Conservation (phyloP, 35 echinoderm and acorn worm species). For the Amphiura filiformis region DNA sequence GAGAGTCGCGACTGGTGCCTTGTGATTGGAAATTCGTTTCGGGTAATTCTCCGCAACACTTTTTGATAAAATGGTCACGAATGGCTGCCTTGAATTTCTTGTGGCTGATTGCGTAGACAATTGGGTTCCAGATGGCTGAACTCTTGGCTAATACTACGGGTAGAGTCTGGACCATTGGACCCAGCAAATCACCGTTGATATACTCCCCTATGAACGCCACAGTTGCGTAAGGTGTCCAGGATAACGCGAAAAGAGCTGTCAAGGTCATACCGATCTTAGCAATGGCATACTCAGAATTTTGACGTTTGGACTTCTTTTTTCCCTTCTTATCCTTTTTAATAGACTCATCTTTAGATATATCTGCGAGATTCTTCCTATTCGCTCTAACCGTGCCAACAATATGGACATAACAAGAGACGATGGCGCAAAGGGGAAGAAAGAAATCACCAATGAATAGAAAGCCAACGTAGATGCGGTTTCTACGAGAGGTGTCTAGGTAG, state of each 20-base stretch:
- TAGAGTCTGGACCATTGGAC: slow-evolving; percentile 42
- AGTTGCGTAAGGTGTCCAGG: slow-evolving; percentile 79
- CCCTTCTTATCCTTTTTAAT: slow-evolving; percentile 1
- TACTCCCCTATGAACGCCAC: slow-evolving; percentile 64
- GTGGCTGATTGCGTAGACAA: slow-evolving; percentile 89
- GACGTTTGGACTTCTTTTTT: no score
- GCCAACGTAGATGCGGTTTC: slow-evolving; percentile 45
- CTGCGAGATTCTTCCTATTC: slow-evolving; percentile 59
- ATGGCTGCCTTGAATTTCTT: slow-evolving; percentile 64
- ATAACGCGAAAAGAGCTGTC: slow-evolving; percentile 46
- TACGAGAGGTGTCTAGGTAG: slow-evolving; percentile 48
- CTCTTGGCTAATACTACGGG: slow-evolving; percentile 82
- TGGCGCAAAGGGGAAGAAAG: slow-evolving; percentile 42
- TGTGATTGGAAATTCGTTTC: neutral
- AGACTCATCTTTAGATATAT: neutral
- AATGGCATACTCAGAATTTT: slow-evolving; percentile 74
- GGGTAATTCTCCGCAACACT: slow-evolving; percentile 16
- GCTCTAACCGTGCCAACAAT: slow-evolving; percentile 54
- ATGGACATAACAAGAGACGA: slow-evolving; percentile 66
- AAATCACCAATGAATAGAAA: slow-evolving; percentile 69
- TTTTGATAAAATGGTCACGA: slow-evolving; percentile 24
- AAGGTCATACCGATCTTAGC: slow-evolving; percentile 77
- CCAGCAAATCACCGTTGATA: slow-evolving; percentile 6
- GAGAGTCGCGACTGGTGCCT: neutral
- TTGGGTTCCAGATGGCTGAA: slow-evolving; percentile 80